phyloP scores from a whole-genome alignment of 2,113 vertebrate species.

The Progne subis region DNA sequence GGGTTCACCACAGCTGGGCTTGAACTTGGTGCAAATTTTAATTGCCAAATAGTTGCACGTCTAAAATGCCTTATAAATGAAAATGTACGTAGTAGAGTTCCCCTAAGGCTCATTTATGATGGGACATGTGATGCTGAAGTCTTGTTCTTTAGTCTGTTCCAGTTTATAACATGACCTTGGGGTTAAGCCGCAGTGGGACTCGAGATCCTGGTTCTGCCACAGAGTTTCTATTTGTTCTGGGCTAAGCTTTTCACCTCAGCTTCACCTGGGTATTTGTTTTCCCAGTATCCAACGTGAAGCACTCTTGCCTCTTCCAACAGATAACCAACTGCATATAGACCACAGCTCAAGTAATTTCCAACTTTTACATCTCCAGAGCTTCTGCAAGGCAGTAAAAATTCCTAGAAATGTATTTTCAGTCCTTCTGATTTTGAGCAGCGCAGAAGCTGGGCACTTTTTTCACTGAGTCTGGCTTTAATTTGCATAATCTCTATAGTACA shows the following conservation, averaged over 20 bases:
- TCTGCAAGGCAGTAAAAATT: neutral
- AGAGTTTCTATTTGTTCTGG: neutral
- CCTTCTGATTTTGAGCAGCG: neutral
- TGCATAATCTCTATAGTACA: neutral
- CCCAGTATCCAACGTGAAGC: neutral
- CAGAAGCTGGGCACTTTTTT: neutral
- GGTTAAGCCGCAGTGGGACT: neutral
- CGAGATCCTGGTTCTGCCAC: neutral
- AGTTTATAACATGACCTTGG: neutral
- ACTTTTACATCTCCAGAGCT: neutral
- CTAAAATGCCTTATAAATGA: neutral
- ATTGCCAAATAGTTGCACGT: neutral
- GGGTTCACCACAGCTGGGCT: neutral
- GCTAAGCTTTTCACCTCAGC: neutral
- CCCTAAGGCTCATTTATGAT: neutral
- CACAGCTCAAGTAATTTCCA: neutral
- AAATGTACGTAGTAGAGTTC: neutral
- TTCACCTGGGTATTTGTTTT: neutral
- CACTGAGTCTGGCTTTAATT: constrained; percentile 22
- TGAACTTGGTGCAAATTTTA: neutral
- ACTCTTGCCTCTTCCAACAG: neutral
- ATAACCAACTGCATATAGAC: neutral
- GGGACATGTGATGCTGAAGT: neutral
- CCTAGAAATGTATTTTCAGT: neutral
- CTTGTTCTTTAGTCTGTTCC: neutral